phyloP scores from a whole-genome alignment of 2,113 vertebrate species.

The Rallus limicola region DNA sequence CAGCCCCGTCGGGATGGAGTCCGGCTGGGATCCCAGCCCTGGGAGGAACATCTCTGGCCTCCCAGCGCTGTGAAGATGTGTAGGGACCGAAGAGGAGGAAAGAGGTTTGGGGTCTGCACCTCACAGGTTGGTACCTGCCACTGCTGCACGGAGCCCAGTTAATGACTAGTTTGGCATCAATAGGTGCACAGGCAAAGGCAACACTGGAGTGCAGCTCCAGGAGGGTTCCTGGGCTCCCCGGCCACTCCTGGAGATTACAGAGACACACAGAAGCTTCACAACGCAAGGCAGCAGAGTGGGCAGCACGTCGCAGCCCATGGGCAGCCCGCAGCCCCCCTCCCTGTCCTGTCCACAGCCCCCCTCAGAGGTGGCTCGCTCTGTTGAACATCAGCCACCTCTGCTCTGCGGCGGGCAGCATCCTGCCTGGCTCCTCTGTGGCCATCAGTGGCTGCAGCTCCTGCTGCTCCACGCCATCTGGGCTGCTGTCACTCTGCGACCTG shows the following conservation, averaged over 20 bases:
- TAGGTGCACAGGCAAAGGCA: not conserved
- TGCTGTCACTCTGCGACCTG: conserved; percentile 76
- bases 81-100: not conserved
- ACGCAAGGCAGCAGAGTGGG: not conserved
- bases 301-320: not conserved
- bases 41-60: not conserved
- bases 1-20: fast-evolving
- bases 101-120: not conserved
- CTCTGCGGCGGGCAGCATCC: conserved; percentile 36
- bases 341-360: too few relatives aligned
- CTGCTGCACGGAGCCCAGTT: not conserved
- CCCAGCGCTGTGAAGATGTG: not conserved
- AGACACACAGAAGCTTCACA: conserved; percentile 32
- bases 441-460: conserved; percentile 90
- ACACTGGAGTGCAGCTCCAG: not conserved
- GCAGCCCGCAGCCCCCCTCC: not conserved
- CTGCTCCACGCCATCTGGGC: conserved; percentile 59
- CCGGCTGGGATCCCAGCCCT: not conserved
- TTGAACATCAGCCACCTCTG: conserved; percentile 76
- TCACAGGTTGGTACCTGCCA: not conserved
- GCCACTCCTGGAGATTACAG: not conserved
- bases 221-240: not conserved
- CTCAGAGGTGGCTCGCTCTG: conserved; percentile 80
- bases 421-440: conserved; percentile 72
- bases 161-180: not conserved